A percentile compares a stretch with the other conserved stretches of the same genome.
Conservation (phyloP, 2,888 invertebrate species). For the Melipona bicolor region DNA sequence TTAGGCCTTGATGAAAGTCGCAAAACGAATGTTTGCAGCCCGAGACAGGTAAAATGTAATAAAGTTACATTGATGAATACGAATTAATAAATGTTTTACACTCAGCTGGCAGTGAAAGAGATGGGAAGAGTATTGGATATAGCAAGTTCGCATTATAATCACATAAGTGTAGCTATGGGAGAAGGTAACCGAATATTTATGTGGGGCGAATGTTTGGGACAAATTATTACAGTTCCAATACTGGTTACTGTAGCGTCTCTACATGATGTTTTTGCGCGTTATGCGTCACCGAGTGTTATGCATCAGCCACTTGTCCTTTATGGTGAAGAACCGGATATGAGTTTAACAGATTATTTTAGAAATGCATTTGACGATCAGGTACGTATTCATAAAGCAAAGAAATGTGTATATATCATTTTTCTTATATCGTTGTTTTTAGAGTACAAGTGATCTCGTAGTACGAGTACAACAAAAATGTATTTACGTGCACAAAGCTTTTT, state of each 20-base stretch:
- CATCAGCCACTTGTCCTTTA: constrained; percentile 84
- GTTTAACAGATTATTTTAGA: constrained; percentile 84
- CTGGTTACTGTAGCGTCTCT: constrained; percentile 85
- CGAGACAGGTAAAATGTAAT: constrained; percentile 83
- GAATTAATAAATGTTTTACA: background rate
- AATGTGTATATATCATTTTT: background rate
- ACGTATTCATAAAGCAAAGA: constrained; percentile 60
- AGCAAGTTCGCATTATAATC: constrained; percentile 86
- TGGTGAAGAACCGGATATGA: constrained; percentile 76
- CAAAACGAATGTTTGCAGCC: constrained; percentile 85
- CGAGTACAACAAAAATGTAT: constrained; percentile 86
- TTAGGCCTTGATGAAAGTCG: constrained; percentile 85
- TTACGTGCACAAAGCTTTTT: constrained; percentile 87
- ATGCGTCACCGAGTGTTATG: constrained; percentile 86
- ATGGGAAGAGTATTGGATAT: constrained; percentile 86
- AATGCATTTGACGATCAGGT: constrained; percentile 87
- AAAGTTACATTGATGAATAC: background rate
- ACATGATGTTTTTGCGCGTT: constrained; percentile 87
- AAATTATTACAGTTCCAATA: constrained; percentile 82
- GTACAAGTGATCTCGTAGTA: constrained; percentile 86
- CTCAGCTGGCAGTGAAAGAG: constrained; percentile 68
- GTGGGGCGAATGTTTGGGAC: constrained; percentile 88
- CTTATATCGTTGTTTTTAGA: constrained; percentile 75
- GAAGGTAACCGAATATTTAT: constrained; percentile 86
- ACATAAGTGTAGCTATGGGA: constrained; percentile 87